phyloP scores from a whole-genome alignment of 2,888 invertebrate genomes.

The Achlya flavicornis region DNA sequence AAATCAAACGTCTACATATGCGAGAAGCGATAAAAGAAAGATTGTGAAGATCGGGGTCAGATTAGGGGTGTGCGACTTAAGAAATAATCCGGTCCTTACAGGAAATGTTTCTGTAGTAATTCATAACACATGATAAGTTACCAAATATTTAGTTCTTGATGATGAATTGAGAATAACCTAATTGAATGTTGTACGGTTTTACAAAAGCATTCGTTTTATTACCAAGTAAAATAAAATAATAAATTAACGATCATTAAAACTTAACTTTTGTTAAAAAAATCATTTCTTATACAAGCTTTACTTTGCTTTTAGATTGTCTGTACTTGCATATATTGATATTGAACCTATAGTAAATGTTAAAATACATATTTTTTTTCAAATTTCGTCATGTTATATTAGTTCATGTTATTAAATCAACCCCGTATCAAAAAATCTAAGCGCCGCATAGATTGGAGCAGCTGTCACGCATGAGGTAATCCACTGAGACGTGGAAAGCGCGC shows the following conservation, averaged over 20 bases:
- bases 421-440: slow-evolving; percentile 44
- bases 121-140: not conserved
- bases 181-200: too few species aligned
- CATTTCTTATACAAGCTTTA: too few species aligned
- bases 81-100: slow-evolving; percentile 20
- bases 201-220: too few species aligned
- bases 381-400: too few species aligned
- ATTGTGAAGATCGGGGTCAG: slow-evolving; percentile 55
- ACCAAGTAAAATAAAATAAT: too few species aligned
- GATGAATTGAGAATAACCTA: not conserved
- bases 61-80: slow-evolving; percentile 47
- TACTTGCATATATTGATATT: too few species aligned
- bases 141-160: not conserved
- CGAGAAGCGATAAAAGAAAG: slow-evolving; percentile 71
- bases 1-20: slow-evolving; percentile 79
- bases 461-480: slow-evolving; percentile 79
- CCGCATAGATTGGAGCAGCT: slow-evolving; percentile 61
- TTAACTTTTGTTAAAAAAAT: too few species aligned
- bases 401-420: too few species aligned
- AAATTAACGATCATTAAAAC: too few species aligned
- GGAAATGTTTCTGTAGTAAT: slow-evolving; percentile 16
- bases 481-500: slow-evolving; percentile 57
- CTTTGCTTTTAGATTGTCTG: too few species aligned
- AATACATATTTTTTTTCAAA: too few species aligned
- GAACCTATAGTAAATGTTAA: too few species aligned